phyloP scores from a whole-genome alignment of 2,888 invertebrate genomes.

The Orchestes rusci region DNA sequence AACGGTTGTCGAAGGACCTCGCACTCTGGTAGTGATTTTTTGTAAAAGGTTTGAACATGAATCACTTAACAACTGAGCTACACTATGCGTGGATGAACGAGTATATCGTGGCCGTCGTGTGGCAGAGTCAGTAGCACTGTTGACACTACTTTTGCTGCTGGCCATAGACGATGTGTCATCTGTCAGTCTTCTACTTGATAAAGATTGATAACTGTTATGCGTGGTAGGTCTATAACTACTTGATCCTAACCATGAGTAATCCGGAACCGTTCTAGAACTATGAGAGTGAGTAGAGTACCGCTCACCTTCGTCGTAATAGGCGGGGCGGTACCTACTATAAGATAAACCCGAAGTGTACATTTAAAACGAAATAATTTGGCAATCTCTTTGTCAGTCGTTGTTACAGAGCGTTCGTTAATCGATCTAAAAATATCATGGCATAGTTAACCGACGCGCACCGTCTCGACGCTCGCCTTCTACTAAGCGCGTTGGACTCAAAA shows the following conservation, averaged over 20 bases:
- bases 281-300: constrained; percentile 18
- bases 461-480: constrained; percentile 31
- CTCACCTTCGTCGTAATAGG: constrained; percentile 34
- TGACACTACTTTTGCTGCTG: constrained; percentile 16
- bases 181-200: constrained; percentile 21
- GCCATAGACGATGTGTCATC: constrained; percentile 30
- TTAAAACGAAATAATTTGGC: constrained; percentile 22
- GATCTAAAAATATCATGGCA: constrained; percentile 55
- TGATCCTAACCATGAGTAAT: constrained; percentile 24
- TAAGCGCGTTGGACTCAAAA: constrained; percentile 28
- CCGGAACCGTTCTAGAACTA: constrained; percentile 17
- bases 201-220: constrained; percentile 8
- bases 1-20: constrained; percentile 61
- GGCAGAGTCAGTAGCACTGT: constrained; percentile 31
- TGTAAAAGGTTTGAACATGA: constrained; percentile 82
- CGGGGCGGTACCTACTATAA: constrained; percentile 39
- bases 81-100: constrained; percentile 71
- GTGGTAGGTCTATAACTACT: constrained; percentile 18
- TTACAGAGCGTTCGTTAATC: constrained; percentile 34
- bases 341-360: constrained; percentile 37
- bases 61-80: constrained; percentile 78
- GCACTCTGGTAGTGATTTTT: constrained; percentile 63
- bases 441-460: constrained; percentile 33
- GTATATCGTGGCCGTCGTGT: constrained; percentile 60
- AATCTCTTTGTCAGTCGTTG: constrained; percentile 17